Base-by-base conservation (phyloP, 1,140 invertebrate species). In the Cecropterus lyciades region DNA sequence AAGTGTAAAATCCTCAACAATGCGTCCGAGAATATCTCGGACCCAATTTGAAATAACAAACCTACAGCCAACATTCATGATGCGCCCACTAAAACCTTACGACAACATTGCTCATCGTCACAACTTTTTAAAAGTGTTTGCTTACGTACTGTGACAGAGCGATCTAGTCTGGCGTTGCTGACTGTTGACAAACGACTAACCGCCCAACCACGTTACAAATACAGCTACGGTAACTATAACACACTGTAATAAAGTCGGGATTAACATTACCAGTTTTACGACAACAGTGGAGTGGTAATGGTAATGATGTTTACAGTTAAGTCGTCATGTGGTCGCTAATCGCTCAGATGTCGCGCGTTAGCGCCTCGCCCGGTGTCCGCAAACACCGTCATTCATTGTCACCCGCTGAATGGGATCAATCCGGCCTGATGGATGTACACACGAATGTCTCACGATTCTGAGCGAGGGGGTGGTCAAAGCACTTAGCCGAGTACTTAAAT, bases 231-330 rank as follows among this genome's bases (percentile, higher is more conserved):
- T 24, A n/a, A 14, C 51, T 62, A 72, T 71, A 73, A 9, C 6
- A 6, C 62, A 8, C 49, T 51, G 14, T 14, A 17, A 69, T 79
- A 82, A 48, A 53, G 71, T 70, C 67, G 10, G 59, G 56, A 63
- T 70, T 75, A 7, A 1, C 17, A 42, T 49, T 14, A 17, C 40
- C 9, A 8, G 30, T 7, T 11, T 37, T 17, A 30, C 30, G 10
- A 27, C 13, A 45, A 37, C 70, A 56, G 57, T 63, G 14, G 7
- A 49, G 59, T 55, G 64, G 83, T 84, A 83, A 85, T 87, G 86
- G 88, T 89, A 87, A 89, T 85, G 79, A 87, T 89, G 86, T 91
- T 89, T 89, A 91, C 88, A 89, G 88, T 91, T 91, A 91, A 81
- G 72, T 88, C 86, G 86, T 89, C 88, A 84, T 85, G 80, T 73